Evolutionary conservation across 1,140 invertebrate genomes (phyloP), one percentile per base, ranked within the genome.

Genomic region (Sycophaga agraensis): DNA sequence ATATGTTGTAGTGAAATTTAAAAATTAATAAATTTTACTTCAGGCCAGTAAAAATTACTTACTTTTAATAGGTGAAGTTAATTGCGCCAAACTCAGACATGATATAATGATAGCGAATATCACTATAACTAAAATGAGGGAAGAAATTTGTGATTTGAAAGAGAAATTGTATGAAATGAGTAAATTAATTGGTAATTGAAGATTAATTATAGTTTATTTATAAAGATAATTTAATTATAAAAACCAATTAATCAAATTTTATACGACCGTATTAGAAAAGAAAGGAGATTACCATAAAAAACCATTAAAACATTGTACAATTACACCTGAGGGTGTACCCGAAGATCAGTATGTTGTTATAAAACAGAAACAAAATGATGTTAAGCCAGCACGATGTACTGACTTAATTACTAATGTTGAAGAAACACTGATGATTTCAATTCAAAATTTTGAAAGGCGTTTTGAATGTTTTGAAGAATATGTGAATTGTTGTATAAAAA

Each of bases 121-220:
- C 6, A 62, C 71, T 14, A 43, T 75, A 31, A 9, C 9, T 8
- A 12, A 53, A 42, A 37, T 71, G n/a, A 61, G 59, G 7, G 51
- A 45, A 0, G 61, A 71, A 7, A 11, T 73, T 19, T 51, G 48
- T n/a, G 40, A 64, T 37, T 26, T 69, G 12, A 53, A 51, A 1
- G 17, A 49, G n/a, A 63, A 66, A 34, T 4, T 70, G 26, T 22
- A 46, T 64, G 7, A 56, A 66, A 43, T 37, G 11, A 8, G 16
- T 75, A n/a, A 53, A 62, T n/a, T 60, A 62, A 4, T 45, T 76
- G 17, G 72, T 57, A 80, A 48, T 26, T 43, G n/a, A n/a, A n/a
- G n/a, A n/a, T n/a, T n/a, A n/a, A n/a, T n/a, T n/a, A n/a, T n/a
- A n/a, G n/a, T n/a, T n/a, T n/a, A n/a, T n/a, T n/a, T n/a, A n/a